Evolutionary conservation across 30 jellyfish, hydroid and myxozoan genomes (phyloP).

Genomic region (Aurelia sp.): DNA sequence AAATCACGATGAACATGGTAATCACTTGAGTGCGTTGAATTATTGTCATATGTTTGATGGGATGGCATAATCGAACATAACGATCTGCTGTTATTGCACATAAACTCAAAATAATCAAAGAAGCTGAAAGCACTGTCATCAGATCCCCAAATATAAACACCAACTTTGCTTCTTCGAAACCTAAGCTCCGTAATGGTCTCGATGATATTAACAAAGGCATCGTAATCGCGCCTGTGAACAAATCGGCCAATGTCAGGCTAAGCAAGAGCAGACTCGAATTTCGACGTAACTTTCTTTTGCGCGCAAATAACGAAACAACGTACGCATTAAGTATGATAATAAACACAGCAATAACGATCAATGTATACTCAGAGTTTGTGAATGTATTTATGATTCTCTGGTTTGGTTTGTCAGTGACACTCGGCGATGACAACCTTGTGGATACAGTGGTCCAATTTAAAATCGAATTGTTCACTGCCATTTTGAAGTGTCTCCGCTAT

Average conservation of each 20-base stretch:
- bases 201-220: conserved; percentile 52
- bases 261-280: conserved; percentile 48
- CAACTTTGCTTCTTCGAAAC: conserved; percentile 2
- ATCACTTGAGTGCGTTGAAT: conserved; percentile 9
- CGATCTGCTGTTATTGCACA: conserved; percentile 70
- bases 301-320: conserved; percentile 59
- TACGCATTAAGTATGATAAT: conserved; percentile 44
- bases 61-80: conserved; percentile 56
- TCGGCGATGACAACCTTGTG: no score
- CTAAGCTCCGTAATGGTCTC: neutral
- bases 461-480: no score
- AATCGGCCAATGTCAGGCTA: conserved; percentile 70
- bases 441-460: no score
- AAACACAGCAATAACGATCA: conserved; percentile 33
- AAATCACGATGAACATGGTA: conserved; percentile 17
- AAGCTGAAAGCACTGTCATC: conserved; percentile 55
- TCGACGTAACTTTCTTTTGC: conserved; percentile 60
- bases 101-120: conserved; percentile 52
- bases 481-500: no score
- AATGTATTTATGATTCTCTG: no score
- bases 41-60: conserved; percentile 39
- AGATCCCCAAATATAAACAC: conserved; percentile 61
- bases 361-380: no score
- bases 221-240: conserved; percentile 72
- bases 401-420: no score